Conservation (phyloP, 1,140 invertebrate genomes). For the Aricia agestis region DNA sequence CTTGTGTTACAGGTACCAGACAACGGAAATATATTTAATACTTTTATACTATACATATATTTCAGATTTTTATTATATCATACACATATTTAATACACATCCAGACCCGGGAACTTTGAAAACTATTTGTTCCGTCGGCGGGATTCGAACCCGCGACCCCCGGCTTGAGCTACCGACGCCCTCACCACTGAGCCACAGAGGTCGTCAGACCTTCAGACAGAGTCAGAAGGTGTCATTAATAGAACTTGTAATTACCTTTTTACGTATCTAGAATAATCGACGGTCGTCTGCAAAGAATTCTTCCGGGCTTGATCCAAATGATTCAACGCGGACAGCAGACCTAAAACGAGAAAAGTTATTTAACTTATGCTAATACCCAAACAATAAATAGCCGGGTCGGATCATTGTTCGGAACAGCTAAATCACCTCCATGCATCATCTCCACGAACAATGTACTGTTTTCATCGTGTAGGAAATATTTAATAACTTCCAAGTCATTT, state of each 20-base stretch:
- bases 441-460: constrained; percentile 66
- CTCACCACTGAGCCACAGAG: too few species aligned
- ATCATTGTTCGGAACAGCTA: constrained; percentile 72
- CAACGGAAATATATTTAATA: too few species aligned
- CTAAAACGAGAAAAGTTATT: constrained; percentile 61
- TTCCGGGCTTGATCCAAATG: constrained; percentile 72
- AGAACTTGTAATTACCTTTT: constrained; percentile 77
- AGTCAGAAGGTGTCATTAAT: not conserved
- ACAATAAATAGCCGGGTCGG: constrained; percentile 66
- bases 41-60: too few species aligned
- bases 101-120: too few species aligned
- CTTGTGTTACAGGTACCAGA: too few species aligned
- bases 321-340: constrained; percentile 76
- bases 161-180: too few species aligned
- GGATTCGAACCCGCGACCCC: too few species aligned
- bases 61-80: too few species aligned
- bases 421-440: constrained; percentile 72
- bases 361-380: constrained; percentile 62
- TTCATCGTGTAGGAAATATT: constrained; percentile 67
- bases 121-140: too few species aligned
- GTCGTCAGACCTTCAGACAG: too few species aligned
- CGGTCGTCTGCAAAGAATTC: constrained; percentile 66
- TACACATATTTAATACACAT: too few species aligned
- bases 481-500: constrained; percentile 53
- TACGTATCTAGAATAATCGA: constrained; percentile 89